A percentile compares a stretch with the other conserved stretches of the same genome.
These are phyloP conservation scores for Campopleginae sp. DNA, from an alignment of 2,888 invertebrate genomes.

Conservation along the genomic window DNA sequence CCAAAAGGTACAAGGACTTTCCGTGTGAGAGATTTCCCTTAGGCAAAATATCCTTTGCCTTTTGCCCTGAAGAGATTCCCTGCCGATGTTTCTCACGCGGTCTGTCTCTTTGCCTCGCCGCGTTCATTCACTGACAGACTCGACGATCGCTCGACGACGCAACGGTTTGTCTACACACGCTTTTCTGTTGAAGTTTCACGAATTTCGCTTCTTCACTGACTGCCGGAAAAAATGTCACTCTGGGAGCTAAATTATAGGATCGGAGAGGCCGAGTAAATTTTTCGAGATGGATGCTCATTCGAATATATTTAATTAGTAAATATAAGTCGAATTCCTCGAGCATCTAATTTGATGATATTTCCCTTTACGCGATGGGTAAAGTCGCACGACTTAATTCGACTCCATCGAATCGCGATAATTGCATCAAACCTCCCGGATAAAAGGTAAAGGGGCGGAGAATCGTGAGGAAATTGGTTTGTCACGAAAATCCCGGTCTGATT, in stretches of 20 bases:
- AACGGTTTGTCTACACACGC: neutral
- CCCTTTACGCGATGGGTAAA: neutral
- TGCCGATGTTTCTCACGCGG: slow-evolving; percentile 27
- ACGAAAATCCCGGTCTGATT: neutral
- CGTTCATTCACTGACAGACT: slow-evolving; percentile 17
- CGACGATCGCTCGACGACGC: slow-evolving; percentile 16
- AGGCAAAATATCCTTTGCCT: slow-evolving; percentile 51
- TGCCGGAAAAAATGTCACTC: slow-evolving; percentile 7
- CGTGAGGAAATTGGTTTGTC: neutral
- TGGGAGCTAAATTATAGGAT: neutral
- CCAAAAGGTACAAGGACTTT: slow-evolving; percentile 25
- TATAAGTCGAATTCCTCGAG: neutral
- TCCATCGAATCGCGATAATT: slow-evolving; percentile 20
- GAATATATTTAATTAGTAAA: neutral
- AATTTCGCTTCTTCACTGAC: neutral
- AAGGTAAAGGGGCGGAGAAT: slow-evolving; percentile 13
- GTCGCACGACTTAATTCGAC: neutral
- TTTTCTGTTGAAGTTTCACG: neutral
- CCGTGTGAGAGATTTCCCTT: slow-evolving; percentile 51
- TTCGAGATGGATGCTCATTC: neutral
- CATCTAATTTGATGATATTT: neutral
- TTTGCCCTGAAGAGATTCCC: slow-evolving; percentile 5
- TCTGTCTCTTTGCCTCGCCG: slow-evolving; percentile 14
- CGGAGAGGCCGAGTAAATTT: neutral
- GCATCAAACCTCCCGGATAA: slow-evolving; percentile 43